Evolutionary conservation across 2,888 invertebrate species (phyloP), one percentile per base, ranked within the genome.

Genomic region (Nycteola revayana): DNA sequence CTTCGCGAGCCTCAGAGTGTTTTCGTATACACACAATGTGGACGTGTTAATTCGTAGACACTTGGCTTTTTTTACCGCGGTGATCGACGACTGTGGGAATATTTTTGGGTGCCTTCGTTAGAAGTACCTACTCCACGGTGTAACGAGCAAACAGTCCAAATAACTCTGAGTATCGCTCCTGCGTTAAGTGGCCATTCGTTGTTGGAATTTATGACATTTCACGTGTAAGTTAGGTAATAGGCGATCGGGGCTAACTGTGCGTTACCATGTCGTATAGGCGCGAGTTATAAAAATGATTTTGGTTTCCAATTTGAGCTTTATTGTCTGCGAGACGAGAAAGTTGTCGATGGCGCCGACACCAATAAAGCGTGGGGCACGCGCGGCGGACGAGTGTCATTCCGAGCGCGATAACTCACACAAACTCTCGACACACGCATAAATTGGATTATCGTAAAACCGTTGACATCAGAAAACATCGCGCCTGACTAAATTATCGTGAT

Each of bases 21-120:
- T 87, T 87, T 87, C 83, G 72, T 85, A 85, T 79, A 84, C 80
- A 83, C 79, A 82, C 81, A 80, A 72, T 75, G 73, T 76, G 72
- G 84, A 88, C 86, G 88, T 88, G 88, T 88, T 88, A 88, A 88
- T 88, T 88, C 85, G 75, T 86, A 86, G 87, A 85, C 76, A 85
- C 76, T 81, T 76, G 75, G 77, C 77, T 82, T 86, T 78, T 45
- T 86, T 86, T 80, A 83, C 78, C 67, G 76, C 72, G 62, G 77
- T 79, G 82, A 84, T 85, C 81, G 87, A 83, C 79, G 86, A 85
- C 86, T 87, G 88, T 88, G 88, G 88, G 88, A 88, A 88, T 72
- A 66, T 71, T 83, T 80, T 81, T 73, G 71, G 84, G 76, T 82
- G 85, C 80, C 76, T 86, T 82, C 82, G 77, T 85, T 80, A 83